Percentiles rank a stretch among this genome's conserved stretches.
Conservation (phyloP, 2,888 invertebrate species). For the Stomorhina lunata region DNA sequence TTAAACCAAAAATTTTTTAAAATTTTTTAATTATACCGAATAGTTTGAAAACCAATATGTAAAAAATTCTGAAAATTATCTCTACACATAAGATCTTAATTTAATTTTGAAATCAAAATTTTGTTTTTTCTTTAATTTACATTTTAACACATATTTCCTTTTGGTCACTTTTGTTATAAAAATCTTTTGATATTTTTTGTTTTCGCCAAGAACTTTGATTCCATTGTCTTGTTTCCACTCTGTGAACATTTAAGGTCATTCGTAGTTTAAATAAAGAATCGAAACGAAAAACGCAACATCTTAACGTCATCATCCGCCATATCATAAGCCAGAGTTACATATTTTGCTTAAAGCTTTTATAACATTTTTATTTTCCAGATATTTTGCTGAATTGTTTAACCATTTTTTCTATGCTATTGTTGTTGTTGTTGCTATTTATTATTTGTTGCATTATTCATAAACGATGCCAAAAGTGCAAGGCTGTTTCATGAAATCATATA, state of each 20-base stretch:
- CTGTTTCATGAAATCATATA: slow-evolving; percentile 23
- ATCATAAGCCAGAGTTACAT: slow-evolving; percentile 51
- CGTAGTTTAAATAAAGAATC: background rate
- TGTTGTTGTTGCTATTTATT: slow-evolving; percentile 3
- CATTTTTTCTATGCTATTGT: background rate
- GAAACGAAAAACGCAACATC: slow-evolving; percentile 1
- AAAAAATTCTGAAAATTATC: too few relatives aligned
- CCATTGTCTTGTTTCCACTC: slow-evolving; percentile 27
- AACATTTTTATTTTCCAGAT: slow-evolving; percentile 1
- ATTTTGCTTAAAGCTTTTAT: slow-evolving; percentile 56
- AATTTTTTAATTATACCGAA: too few relatives aligned
- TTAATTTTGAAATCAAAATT: too few relatives aligned
- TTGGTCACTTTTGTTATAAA: background rate
- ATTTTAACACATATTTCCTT: too few relatives aligned
- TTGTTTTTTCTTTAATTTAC: too few relatives aligned
- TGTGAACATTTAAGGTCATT: slow-evolving; percentile 50
- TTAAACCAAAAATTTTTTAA: too few relatives aligned
- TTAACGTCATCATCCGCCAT: slow-evolving; percentile 41
- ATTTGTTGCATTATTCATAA: slow-evolving; percentile 63
- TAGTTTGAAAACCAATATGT: too few relatives aligned
- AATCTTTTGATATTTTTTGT: background rate
- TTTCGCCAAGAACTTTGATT: slow-evolving; percentile 13
- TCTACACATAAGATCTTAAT: too few relatives aligned
- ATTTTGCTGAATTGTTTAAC: background rate
- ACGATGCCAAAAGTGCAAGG: slow-evolving; percentile 61